Evolutionary conservation across 1,140 invertebrate genomes (phyloP).

Genomic region (Panonychus citri): DNA sequence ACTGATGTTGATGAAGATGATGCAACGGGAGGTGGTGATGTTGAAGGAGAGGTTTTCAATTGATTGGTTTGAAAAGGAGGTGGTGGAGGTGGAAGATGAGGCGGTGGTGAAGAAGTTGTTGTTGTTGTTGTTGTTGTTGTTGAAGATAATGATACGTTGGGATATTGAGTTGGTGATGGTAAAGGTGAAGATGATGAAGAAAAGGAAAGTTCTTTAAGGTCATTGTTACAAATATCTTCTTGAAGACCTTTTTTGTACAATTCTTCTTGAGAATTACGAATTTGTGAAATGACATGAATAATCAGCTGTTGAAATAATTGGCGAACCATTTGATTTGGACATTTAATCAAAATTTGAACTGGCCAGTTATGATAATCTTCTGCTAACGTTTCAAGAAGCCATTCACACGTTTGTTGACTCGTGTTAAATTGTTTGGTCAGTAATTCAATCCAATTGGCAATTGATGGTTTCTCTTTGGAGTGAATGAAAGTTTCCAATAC

Average conservation of each 20-base stretch:
- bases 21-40: too few relatives aligned
- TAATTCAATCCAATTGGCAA: constrained; percentile 85
- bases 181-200: too few relatives aligned
- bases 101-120: too few relatives aligned
- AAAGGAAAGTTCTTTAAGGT: too few relatives aligned
- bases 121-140: too few relatives aligned
- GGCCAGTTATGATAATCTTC: constrained; percentile 70
- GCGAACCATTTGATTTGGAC: constrained; percentile 65
- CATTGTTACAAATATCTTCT: neutral
- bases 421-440: constrained; percentile 80
- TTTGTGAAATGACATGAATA: constrained; percentile 72
- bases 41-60: too few relatives aligned
- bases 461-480: constrained; percentile 86
- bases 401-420: constrained; percentile 66
- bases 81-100: too few relatives aligned
- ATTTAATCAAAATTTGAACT: constrained; percentile 76
- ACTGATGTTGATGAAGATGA: too few relatives aligned
- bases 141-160: too few relatives aligned
- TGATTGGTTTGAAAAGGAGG: too few relatives aligned
- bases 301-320: constrained; percentile 49
- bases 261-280: constrained; percentile 43
- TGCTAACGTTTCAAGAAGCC: constrained; percentile 78
- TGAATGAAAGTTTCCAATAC: constrained; percentile 90
- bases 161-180: neutral
- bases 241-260: constrained; percentile 32